Conservation (phyloP, 1,140 invertebrate genomes). For the Propsilocerus akamusi region DNA sequence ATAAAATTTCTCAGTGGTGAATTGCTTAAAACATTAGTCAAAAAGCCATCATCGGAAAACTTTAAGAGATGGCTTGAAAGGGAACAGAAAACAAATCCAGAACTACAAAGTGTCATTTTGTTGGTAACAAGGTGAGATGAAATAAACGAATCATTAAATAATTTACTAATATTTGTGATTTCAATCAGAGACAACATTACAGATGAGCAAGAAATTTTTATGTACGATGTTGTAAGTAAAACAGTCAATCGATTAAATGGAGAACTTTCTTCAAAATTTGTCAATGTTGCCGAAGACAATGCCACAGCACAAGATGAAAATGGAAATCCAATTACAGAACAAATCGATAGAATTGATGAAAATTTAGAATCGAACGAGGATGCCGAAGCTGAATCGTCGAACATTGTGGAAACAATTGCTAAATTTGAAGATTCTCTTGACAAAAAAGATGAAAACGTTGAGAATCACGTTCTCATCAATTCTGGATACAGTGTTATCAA, state of each 20-base stretch:
- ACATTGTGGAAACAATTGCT: conserved; percentile 1
- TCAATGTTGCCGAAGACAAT: conserved; percentile 65
- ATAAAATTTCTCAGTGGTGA: conserved; percentile 45
- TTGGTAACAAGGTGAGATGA: conserved; percentile 63
- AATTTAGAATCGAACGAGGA: not conserved
- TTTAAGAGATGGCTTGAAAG: conserved; percentile 60
- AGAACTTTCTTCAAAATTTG: conserved; percentile 58
- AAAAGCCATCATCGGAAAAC: conserved; percentile 52
- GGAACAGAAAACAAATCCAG: conserved; percentile 46
- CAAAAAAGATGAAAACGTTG: conserved; percentile 14
- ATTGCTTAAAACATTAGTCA: conserved; percentile 50
- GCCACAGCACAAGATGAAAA: conserved; percentile 45
- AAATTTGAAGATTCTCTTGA: not conserved
- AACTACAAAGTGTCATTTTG: conserved; percentile 57
- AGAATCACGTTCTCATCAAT: conserved; percentile 26
- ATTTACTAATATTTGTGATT: conserved; percentile 14
- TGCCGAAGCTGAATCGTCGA: not conserved
- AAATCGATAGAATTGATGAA: conserved; percentile 1
- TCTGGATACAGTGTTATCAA: conserved; percentile 33
- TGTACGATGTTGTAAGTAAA: conserved; percentile 56
- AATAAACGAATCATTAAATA: conserved; percentile 5
- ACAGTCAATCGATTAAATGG: conserved; percentile 47
- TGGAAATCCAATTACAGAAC: conserved; percentile 32
- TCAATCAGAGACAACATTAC: conserved; percentile 27
- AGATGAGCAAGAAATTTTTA: conserved; percentile 58